These are phyloP conservation scores for Ictidomys tridecemlineatus DNA, from an alignment of 2,113 vertebrate genomes.

Conservation along the genomic window DNA sequence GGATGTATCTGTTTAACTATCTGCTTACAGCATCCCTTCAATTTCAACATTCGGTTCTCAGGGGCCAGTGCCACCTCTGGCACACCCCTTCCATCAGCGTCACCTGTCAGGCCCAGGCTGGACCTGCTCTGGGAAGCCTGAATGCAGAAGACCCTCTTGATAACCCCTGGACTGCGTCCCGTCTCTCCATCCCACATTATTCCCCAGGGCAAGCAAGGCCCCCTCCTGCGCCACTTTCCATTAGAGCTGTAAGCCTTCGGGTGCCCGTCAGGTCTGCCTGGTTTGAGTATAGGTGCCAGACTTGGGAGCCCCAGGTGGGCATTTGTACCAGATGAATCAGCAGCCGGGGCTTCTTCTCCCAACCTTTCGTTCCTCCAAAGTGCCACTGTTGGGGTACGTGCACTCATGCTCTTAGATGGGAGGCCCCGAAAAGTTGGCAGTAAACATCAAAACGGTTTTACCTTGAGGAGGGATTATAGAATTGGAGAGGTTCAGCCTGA, in stretches of 20 bases:
- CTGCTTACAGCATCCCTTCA: not conserved
- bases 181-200: not conserved
- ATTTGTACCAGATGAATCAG: not conserved
- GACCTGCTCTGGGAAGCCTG: not conserved
- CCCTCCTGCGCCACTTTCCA: not conserved
- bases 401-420: constrained; percentile 73
- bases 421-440: constrained; percentile 79
- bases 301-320: not conserved
- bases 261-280: not conserved
- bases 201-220: too few relatives aligned
- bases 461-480: constrained; percentile 78
- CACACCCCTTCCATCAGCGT: rapidly evolving
- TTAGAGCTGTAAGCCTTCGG: not conserved
- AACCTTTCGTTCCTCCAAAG: constrained; percentile 52
- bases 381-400: constrained; percentile 72
- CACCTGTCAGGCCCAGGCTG: not conserved
- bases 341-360: not conserved
- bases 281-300: not conserved
- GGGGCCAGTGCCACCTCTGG: rapidly evolving
- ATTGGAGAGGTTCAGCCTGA: constrained; percentile 70
- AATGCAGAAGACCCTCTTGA: not conserved
- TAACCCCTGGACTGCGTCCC: too few relatives aligned
- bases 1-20: not conserved
- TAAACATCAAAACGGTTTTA: constrained; percentile 81
- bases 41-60: not conserved